A percentile compares a stretch with the other conserved stretches of the same genome.
These are phyloP conservation scores for Volucella inflata DNA, from an alignment of 2,888 invertebrate genomes.

Conservation along the genomic window DNA sequence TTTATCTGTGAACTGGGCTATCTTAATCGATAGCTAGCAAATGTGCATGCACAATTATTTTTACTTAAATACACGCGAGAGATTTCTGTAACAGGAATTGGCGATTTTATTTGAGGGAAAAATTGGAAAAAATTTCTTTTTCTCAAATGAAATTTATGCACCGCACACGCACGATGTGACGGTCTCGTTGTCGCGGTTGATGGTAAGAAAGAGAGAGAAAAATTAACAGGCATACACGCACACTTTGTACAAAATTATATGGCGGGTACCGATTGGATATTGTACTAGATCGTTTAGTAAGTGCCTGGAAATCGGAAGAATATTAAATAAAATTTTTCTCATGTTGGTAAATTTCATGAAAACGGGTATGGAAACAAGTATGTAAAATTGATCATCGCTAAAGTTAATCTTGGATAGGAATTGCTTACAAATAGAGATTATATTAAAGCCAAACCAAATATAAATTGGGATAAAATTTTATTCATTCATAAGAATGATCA, in stretches of 20 bases:
- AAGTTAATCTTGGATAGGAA: no score
- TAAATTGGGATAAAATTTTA: no score
- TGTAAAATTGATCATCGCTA: no score
- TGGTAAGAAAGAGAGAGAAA: slow-evolving; percentile 64
- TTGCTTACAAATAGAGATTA: no score
- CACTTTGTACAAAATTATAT: slow-evolving; percentile 45
- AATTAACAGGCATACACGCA: slow-evolving; percentile 39
- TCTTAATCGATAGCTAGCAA: neutral
- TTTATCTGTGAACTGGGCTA: neutral
- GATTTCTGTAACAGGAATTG: slow-evolving; percentile 9
- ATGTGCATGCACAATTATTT: neutral
- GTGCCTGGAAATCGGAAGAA: no score
- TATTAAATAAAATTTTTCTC: no score
- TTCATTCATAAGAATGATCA: no score
- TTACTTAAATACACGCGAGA: slow-evolving; percentile 29
- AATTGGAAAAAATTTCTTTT: slow-evolving; percentile 39
- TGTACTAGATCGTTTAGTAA: slow-evolving; percentile 38
- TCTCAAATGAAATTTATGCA: slow-evolving; percentile 66
- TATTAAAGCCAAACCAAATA: no score
- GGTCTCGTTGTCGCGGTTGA: slow-evolving; percentile 70
- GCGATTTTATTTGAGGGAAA: slow-evolving; percentile 40
- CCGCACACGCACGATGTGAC: slow-evolving; percentile 74
- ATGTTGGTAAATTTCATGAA: no score
- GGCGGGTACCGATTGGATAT: slow-evolving; percentile 37
- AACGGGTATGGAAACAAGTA: no score